These are phyloP conservation scores for Lithobates sylvaticus DNA, from an alignment of 2,797 vertebrate genomes.

Conservation along the genomic window DNA sequence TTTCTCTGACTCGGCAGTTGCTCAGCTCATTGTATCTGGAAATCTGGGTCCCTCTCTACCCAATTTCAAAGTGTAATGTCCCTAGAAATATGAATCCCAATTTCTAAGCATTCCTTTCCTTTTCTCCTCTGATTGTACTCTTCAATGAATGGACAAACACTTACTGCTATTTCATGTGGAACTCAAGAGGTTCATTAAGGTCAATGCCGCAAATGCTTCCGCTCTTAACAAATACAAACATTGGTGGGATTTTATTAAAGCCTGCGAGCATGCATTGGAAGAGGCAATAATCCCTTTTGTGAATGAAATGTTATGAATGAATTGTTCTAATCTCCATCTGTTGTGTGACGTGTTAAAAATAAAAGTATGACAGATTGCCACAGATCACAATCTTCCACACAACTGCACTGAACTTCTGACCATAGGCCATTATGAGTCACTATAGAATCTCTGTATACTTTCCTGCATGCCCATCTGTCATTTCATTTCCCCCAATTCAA, in stretches of 20 bases:
- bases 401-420: slow-evolving; percentile 42
- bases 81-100: neutral
- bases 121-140: no score
- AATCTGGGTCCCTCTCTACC: no score
- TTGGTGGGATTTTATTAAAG: slow-evolving; percentile 30
- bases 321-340: slow-evolving; percentile 58
- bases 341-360: slow-evolving; percentile 41
- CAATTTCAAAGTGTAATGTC: no score
- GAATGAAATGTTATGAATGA: slow-evolving; percentile 63
- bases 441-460: slow-evolving; percentile 18
- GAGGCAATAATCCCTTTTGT: slow-evolving; percentile 52
- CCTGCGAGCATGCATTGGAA: slow-evolving; percentile 23
- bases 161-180: neutral
- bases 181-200: slow-evolving; percentile 47
- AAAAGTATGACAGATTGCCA: slow-evolving; percentile 52
- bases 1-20: neutral
- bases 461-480: slow-evolving; percentile 12
- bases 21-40: no score
- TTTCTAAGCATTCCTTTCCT: no score
- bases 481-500: slow-evolving; percentile 9
- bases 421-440: slow-evolving; percentile 40
- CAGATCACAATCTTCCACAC: slow-evolving; percentile 31
- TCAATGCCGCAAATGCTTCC: slow-evolving; percentile 37
- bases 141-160: no score
- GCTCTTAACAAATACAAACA: slow-evolving; percentile 7